Evolutionary conservation across 2,113 vertebrate genomes (phyloP).

Genomic region (Amazona vittata): DNA sequence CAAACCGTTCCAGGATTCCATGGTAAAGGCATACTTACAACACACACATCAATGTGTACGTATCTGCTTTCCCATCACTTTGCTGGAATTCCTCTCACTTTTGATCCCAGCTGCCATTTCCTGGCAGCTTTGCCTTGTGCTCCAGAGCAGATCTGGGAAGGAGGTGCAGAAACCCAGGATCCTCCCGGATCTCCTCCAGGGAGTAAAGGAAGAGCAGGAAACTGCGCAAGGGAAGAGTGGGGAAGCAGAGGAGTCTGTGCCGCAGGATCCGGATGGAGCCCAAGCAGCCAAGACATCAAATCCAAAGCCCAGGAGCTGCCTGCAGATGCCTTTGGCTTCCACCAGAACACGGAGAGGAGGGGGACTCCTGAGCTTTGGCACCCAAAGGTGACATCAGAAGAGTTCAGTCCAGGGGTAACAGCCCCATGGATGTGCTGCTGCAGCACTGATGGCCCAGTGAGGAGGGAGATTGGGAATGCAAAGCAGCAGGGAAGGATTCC

Average conservation of each 20-base stretch:
- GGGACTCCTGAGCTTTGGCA: neutral
- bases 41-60: neutral
- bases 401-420: neutral
- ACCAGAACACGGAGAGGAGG: too few species aligned
- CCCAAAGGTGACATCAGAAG: neutral
- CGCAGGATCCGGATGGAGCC: neutral
- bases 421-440: fast-evolving
- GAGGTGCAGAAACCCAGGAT: neutral
- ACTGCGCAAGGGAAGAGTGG: neutral
- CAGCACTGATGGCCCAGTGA: neutral
- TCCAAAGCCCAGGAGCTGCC: neutral
- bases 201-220: neutral
- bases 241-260: neutral
- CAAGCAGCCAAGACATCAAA: neutral
- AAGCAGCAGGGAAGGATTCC: neutral
- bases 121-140: neutral
- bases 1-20: neutral
- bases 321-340: neutral
- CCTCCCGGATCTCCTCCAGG: neutral
- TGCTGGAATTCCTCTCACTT: neutral
- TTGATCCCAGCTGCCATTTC: neutral
- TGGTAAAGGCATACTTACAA: neutral
- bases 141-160: neutral
- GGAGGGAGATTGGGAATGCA: neutral
- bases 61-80: neutral